These are phyloP conservation scores for Operophtera brumata DNA, from an alignment of 2,888 invertebrate species.

Conservation along the genomic window DNA sequence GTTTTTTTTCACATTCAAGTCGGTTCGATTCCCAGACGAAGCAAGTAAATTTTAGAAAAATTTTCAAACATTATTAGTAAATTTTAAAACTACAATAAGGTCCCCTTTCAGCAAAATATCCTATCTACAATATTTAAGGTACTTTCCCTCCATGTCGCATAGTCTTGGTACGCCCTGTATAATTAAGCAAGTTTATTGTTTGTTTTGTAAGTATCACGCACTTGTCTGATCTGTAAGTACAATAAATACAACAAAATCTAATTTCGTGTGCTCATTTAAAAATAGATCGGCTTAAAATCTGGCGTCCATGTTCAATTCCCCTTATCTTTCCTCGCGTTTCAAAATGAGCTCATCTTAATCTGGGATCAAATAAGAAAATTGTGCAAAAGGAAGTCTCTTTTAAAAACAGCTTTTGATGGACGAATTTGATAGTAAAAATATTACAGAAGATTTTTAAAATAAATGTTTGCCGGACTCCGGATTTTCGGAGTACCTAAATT, in stretches of 20 bases:
- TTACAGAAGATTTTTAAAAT: conserved; percentile 5
- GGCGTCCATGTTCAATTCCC: background rate
- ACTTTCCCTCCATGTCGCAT: too few species aligned
- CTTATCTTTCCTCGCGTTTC: conserved; percentile 9
- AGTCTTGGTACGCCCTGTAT: too few species aligned
- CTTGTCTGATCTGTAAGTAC: too few species aligned
- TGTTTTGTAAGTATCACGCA: too few species aligned
- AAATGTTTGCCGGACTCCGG: background rate
- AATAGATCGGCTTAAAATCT: background rate
- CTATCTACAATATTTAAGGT: too few species aligned
- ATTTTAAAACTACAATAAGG: too few species aligned
- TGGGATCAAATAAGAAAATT: conserved; percentile 15
- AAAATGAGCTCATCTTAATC: conserved; percentile 20
- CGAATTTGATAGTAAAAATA: conserved; percentile 11
- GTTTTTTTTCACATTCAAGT: too few species aligned
- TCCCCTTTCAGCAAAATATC: too few species aligned
- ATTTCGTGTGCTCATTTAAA: background rate
- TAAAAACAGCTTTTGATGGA: conserved; percentile 17
- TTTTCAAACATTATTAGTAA: too few species aligned
- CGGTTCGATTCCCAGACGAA: too few species aligned
- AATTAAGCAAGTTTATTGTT: too few species aligned
- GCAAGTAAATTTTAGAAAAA: too few species aligned
- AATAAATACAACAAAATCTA: background rate
- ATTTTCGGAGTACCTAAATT: conserved; percentile 5
- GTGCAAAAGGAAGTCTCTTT: conserved; percentile 14